Percentiles rank a stretch among this genome's conserved stretches.
phyloP scores from a whole-genome alignment of 2,113 vertebrate species.

The Promerops cafer region DNA sequence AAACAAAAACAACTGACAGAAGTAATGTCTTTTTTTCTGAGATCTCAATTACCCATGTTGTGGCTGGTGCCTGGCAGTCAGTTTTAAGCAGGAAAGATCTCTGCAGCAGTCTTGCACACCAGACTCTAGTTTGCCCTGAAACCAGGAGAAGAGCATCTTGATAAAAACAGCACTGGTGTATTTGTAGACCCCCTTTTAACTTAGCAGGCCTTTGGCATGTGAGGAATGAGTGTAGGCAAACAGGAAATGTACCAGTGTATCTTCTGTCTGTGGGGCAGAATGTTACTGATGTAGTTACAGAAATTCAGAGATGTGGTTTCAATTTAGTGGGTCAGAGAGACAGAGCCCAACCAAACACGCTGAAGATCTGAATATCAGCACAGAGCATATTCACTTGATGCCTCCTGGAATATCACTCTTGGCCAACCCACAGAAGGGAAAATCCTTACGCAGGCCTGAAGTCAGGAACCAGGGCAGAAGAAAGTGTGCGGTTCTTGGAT shows the following conservation, averaged over 20 bases:
- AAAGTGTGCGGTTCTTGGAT: not conserved
- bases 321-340: not conserved
- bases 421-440: not conserved
- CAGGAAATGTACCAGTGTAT: not conserved
- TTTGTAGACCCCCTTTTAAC: not conserved
- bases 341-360: not conserved
- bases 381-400: not conserved
- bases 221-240: not conserved
- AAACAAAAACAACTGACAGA: not conserved
- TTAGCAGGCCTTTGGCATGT: not conserved
- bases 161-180: not conserved
- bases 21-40: not conserved
- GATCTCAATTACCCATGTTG: fast-evolving
- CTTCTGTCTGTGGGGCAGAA: not conserved
- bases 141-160: not conserved
- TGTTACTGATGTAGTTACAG: fast-evolving
- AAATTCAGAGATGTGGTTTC: not conserved
- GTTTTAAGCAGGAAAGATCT: not conserved
- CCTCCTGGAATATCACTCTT: not conserved
- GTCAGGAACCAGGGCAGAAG: not conserved
- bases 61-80: not conserved
- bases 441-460: not conserved
- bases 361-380: not conserved
- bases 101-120: not conserved
- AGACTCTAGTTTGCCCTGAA: not conserved